Evolutionary conservation across 2,888 invertebrate genomes (phyloP), one percentile per base, ranked within the genome.

Genomic region (Schrankia costaestrigalis): DNA sequence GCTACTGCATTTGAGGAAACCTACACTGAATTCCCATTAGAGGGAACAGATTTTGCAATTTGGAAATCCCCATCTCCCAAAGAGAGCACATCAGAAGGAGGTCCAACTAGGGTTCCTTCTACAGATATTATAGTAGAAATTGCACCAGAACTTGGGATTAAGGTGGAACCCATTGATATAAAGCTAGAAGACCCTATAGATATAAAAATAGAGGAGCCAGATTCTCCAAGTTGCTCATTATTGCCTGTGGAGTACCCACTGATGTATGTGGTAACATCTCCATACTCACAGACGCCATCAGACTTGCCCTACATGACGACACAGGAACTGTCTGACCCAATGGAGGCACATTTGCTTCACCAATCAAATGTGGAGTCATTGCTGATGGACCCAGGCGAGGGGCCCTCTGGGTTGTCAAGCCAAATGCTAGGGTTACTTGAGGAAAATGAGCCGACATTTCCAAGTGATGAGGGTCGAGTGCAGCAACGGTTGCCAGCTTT

Each of bases 41-140:
- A 80, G 34, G 64, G 54, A 13, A 28, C 74, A 8, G 78, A 77
- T 23, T 79, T 66, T 47, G 37, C 59, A 33, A 60, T 80, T 21
- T 83, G 85, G 84, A 75, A 81, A 54, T 49, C 74, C 11, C 47
- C 70, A 6, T 74, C 76, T 5, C 70, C 78, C 2, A 66, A 76
- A 58, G 71, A 73, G 38, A 68, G 72, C 32, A 57, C 64, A 17
- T 61, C 73, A 17, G 73, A 76, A 22, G 53, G 61, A 17, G 70
- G 69, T 25, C 72, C 67, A 24, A 77, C 78, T 1, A 69, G 77
- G 37, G 80, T 85, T 22, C 82, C 86, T 18, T 74, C 84, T 11
- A 70, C 78, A 22, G 80, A 84, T 49, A 79, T 85, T 31, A 81
- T 84, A 49, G 81, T 81, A 36, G 83, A 84, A 67, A 72, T 86